Conservation (phyloP, 2,888 invertebrate species). For the Zelleria hepariella region DNA sequence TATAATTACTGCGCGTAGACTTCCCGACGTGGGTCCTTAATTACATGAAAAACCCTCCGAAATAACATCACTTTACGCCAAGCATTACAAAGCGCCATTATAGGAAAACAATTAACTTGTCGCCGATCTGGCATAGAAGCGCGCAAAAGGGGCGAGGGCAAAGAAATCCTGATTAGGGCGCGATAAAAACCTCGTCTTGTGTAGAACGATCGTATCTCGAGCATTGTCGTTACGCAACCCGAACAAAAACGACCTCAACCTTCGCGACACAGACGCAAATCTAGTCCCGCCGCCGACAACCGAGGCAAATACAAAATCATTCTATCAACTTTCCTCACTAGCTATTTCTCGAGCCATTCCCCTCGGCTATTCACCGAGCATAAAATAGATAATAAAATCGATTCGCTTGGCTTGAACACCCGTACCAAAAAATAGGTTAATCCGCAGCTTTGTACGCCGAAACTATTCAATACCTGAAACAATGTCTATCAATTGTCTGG, state of each 20-base stretch:
- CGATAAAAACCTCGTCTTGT: conserved; percentile 2
- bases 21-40: background rate
- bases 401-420: background rate
- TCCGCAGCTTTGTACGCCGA: background rate
- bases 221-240: conserved; percentile 1
- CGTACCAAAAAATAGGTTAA: background rate
- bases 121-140: background rate
- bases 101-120: background rate
- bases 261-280: background rate
- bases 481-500: background rate
- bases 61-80: background rate
- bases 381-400: background rate
- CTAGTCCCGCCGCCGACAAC: background rate
- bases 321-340: background rate
- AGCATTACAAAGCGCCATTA: background rate
- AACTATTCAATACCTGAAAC: background rate
- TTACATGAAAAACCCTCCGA: background rate
- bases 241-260: conserved; percentile 2
- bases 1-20: background rate
- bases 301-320: background rate
- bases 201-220: background rate
- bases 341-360: background rate
- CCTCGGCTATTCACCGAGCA: background rate
- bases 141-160: background rate
- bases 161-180: background rate